Evolutionary conservation across 1,140 invertebrate genomes (phyloP).

Genomic region (Fopius arisanus): DNA sequence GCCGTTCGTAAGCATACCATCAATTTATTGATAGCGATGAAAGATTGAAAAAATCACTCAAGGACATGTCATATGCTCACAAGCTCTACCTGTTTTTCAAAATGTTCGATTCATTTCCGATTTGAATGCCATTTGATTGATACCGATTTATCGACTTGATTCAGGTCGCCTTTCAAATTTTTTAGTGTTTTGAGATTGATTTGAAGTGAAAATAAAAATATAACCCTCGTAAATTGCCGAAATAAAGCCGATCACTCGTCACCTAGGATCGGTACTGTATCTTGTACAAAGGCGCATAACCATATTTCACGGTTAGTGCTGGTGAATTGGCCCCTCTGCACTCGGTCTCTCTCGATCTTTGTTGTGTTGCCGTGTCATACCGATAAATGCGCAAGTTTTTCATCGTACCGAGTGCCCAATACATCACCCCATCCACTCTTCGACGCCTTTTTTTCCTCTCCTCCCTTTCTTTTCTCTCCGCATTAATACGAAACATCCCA

Average conservation of each 20-base stretch:
- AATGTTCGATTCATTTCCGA: too few relatives aligned
- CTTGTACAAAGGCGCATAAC: constrained; percentile 9
- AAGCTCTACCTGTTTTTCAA: too few relatives aligned
- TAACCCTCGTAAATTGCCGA: too few relatives aligned
- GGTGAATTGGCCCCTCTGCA: not conserved
- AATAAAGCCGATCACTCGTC: constrained; percentile 8
- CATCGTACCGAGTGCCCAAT: constrained; percentile 6
- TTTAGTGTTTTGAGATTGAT: too few relatives aligned
- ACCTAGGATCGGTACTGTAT: not conserved
- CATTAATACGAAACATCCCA: not conserved
- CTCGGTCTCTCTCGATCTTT: constrained; percentile 7
- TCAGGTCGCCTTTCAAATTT: too few relatives aligned
- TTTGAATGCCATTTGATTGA: too few relatives aligned
- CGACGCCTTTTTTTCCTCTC: not conserved
- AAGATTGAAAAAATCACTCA: too few relatives aligned
- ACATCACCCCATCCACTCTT: constrained; percentile 3
- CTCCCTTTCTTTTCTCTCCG: not conserved
- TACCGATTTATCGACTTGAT: too few relatives aligned
- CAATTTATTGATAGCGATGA: too few relatives aligned
- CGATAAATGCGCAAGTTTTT: constrained; percentile 12
- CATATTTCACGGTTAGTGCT: not conserved
- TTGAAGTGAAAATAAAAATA: too few relatives aligned
- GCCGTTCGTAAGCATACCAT: too few relatives aligned
- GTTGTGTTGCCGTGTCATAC: not conserved
- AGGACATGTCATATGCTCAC: too few relatives aligned